phyloP scores from a whole-genome alignment of 2,113 vertebrate genomes.

The Heteronetta atricapilla region DNA sequence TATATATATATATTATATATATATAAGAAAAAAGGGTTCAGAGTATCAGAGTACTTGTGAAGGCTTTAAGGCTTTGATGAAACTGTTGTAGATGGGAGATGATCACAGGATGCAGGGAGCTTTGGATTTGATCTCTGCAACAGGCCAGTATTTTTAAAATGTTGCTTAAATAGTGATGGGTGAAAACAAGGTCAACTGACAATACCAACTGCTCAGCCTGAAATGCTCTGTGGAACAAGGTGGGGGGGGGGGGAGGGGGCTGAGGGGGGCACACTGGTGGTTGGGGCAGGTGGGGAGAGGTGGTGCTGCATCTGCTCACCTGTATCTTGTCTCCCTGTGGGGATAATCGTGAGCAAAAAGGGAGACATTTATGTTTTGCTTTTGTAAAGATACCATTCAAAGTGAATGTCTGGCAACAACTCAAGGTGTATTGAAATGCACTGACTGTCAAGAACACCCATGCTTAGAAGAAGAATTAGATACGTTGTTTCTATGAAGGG shows the following conservation, averaged over 20 bases:
- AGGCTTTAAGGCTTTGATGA: not conserved
- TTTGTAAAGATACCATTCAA: fast-evolving
- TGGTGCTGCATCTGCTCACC: not conserved
- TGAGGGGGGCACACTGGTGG: fast-evolving
- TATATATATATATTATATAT: no score
- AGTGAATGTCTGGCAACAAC: not conserved
- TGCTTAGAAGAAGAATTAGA: not conserved
- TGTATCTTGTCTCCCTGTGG: fast-evolving
- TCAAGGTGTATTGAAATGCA: not conserved
- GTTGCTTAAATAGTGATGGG: not conserved
- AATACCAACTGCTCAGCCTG: not conserved
- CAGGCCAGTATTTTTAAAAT: not conserved
- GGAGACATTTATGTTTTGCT: not conserved
- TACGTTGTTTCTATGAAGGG: not conserved
- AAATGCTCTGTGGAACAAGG: not conserved
- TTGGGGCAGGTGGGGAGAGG: no score
- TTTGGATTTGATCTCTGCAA: not conserved
- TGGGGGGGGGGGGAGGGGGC: fast-evolving
- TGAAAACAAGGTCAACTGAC: not conserved
- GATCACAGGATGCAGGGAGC: fast-evolving
- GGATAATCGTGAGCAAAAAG: not conserved
- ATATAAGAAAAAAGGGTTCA: not conserved
- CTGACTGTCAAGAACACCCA: not conserved
- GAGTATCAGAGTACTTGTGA: not conserved
- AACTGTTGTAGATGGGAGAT: not conserved